Percentiles rank a stretch among this genome's conserved stretches.
These are phyloP conservation scores for Dendrophyllia cribrosa DNA, from an alignment of 64 coral and sea anemone species.

Conservation along the genomic window DNA sequence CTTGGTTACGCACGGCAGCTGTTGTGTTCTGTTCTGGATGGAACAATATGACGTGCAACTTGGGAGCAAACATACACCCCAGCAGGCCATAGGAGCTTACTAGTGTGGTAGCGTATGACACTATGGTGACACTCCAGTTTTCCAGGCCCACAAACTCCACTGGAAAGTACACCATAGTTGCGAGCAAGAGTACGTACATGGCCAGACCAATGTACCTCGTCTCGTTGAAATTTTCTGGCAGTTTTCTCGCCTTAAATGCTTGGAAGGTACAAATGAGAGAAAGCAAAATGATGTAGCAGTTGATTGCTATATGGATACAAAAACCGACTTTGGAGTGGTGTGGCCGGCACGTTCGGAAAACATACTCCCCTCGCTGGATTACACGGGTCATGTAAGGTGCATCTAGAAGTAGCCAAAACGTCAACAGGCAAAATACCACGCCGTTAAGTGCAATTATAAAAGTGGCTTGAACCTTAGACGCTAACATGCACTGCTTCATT, in stretches of 20 bases:
- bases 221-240: constrained; percentile 68
- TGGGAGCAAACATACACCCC: constrained; percentile 51
- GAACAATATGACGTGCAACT: constrained; percentile 46
- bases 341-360: constrained; percentile 48
- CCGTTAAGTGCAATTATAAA: constrained; percentile 18
- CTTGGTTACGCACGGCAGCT: background rate
- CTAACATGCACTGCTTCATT: constrained; percentile 23
- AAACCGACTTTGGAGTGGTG: background rate
- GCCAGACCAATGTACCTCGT: constrained; percentile 65
- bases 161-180: constrained; percentile 58
- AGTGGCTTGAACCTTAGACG: constrained; percentile 26
- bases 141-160: constrained; percentile 62
- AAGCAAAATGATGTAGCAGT: constrained; percentile 44
- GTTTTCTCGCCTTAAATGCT: constrained; percentile 61
- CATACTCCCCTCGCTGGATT: constrained; percentile 12
- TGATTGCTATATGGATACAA: constrained; percentile 17
- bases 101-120: constrained; percentile 47
- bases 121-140: constrained; percentile 39
- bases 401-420: constrained; percentile 37
- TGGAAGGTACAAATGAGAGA: constrained; percentile 27
- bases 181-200: constrained; percentile 62
- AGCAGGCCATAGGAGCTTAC: constrained; percentile 54
- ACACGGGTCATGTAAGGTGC: constrained; percentile 43
- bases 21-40: constrained; percentile 60
- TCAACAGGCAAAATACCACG: constrained; percentile 27